Evolutionary conservation across 2,113 vertebrate species (phyloP).

Genomic region (Cranoglanis bouderius): DNA sequence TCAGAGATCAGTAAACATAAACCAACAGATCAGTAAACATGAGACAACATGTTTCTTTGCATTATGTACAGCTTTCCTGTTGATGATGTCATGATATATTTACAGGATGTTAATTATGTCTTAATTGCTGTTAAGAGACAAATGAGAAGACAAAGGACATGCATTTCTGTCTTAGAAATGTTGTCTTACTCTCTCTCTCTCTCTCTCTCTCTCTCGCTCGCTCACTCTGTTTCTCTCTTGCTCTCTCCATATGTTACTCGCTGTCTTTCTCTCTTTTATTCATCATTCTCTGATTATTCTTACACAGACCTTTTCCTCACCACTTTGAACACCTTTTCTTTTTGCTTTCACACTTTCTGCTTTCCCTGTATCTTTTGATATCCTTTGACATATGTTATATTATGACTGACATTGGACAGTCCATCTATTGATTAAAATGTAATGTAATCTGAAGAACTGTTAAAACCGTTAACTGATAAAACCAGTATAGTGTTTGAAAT

Average conservation of each 20-base stretch:
- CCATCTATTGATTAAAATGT: background rate
- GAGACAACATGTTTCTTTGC: conserved; percentile 1
- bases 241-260: background rate
- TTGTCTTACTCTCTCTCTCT: background rate
- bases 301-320: background rate
- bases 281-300: background rate
- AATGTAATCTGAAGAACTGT: conserved; percentile 18
- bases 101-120: conserved; percentile 40
- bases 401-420: conserved; percentile 11
- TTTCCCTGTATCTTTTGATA: conserved; percentile 14
- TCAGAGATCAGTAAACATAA: conserved; percentile 44
- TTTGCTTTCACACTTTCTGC: background rate
- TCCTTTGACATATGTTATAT: background rate
- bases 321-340: background rate
- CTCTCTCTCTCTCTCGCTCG: conserved; percentile 6
- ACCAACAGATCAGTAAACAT: conserved; percentile 29
- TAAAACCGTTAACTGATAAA: conserved; percentile 28
- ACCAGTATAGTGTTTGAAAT: conserved; percentile 59
- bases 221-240: conserved; percentile 17
- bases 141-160: conserved; percentile 27
- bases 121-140: conserved; percentile 33
- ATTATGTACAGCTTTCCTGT: conserved; percentile 51
- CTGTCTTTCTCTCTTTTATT: background rate
- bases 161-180: conserved; percentile 3
- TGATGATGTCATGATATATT: conserved; percentile 32